phyloP scores from a whole-genome alignment of 2,797 vertebrate species.

The Brotula barbata region DNA sequence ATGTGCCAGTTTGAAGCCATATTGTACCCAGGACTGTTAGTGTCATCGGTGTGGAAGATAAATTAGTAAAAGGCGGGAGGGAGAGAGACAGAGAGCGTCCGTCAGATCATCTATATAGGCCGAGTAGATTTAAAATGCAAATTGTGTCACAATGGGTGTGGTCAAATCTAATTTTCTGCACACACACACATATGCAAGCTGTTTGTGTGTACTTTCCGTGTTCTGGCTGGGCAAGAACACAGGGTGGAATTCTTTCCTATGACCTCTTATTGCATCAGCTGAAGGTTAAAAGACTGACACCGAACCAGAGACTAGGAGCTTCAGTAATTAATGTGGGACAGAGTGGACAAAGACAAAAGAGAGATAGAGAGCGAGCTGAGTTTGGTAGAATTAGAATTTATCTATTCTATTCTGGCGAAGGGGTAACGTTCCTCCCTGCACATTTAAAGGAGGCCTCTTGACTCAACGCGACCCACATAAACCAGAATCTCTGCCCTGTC shows the following conservation, averaged over 20 bases:
- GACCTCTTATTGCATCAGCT: slow-evolving; percentile 71
- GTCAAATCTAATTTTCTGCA: neutral
- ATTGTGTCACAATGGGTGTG: neutral
- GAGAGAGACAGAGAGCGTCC: neutral
- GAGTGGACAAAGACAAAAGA: slow-evolving; percentile 26
- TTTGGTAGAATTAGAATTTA: too few relatives aligned
- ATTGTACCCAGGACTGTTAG: slow-evolving; percentile 50
- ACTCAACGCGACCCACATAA: too few relatives aligned
- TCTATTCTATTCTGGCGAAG: too few relatives aligned
- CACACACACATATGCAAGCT: neutral
- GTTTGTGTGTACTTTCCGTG: slow-evolving; percentile 5
- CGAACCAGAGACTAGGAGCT: slow-evolving; percentile 53
- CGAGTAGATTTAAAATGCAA: slow-evolving; percentile 20
- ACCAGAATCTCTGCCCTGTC: too few relatives aligned
- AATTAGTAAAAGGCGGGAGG: slow-evolving; percentile 31
- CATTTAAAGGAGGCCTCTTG: too few relatives aligned
- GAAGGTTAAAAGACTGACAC: slow-evolving; percentile 61
- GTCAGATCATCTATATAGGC: neutral
- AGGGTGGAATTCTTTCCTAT: slow-evolving; percentile 44
- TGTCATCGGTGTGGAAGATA: slow-evolving; percentile 39
- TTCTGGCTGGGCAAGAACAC: slow-evolving; percentile 38
- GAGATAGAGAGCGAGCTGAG: slow-evolving; percentile 10
- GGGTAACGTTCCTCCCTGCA: too few relatives aligned
- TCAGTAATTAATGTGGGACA: slow-evolving; percentile 42
- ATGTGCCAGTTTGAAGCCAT: slow-evolving; percentile 63